Evolutionary conservation across 2,797 vertebrate species (phyloP).

Genomic region (Loriculus beryllinus): DNA sequence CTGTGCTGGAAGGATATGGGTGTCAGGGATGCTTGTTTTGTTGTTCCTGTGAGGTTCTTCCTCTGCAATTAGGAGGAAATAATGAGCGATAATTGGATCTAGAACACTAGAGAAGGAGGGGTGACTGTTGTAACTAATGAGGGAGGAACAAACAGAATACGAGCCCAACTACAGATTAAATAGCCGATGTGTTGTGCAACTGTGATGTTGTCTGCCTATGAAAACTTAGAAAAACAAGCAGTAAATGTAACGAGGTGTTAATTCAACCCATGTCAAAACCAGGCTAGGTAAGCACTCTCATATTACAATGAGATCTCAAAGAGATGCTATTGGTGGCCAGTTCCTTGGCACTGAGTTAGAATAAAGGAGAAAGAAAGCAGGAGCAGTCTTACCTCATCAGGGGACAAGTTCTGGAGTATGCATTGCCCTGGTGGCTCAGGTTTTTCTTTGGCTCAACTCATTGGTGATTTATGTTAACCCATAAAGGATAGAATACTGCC

Average conservation of each 20-base stretch:
- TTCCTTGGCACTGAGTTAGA: not conserved
- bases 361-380: not conserved
- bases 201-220: not conserved
- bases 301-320: not conserved
- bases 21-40: not conserved
- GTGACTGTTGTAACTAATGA: slow-evolving; percentile 1
- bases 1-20: not conserved
- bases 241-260: not conserved
- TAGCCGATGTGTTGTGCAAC: not conserved
- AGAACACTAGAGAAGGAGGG: not conserved
- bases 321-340: not conserved
- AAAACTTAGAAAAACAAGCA: not conserved
- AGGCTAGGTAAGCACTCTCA: not conserved
- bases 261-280: not conserved
- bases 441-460: not conserved
- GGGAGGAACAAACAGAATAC: not conserved
- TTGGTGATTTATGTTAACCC: not conserved
- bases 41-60: not conserved
- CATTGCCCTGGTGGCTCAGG: not conserved
- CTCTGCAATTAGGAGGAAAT: slow-evolving; percentile 22
- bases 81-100: slow-evolving; percentile 24
- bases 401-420: not conserved
- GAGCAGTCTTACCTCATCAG: not conserved
- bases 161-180: not conserved
- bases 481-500: not conserved